Evolutionary conservation across 2,797 vertebrate genomes (phyloP).

Genomic region (Microtus californicus): DNA sequence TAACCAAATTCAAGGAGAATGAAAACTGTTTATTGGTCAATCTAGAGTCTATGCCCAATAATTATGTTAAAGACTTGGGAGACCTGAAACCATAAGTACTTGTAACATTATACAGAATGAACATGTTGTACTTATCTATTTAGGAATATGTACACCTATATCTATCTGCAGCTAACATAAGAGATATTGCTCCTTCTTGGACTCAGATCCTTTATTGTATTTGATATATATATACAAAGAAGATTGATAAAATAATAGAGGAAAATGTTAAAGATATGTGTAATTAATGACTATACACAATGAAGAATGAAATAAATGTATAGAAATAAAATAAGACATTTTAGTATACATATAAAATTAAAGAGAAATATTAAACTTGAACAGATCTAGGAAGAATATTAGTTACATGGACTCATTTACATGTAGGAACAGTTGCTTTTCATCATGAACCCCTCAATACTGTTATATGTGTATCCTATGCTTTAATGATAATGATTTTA

Average conservation of each 20-base stretch:
- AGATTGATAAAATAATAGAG: background rate
- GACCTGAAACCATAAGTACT: background rate
- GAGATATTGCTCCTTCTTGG: background rate
- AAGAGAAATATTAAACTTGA: background rate
- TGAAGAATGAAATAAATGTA: background rate
- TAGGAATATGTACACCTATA: background rate
- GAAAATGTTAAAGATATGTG: background rate
- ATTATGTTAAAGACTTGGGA: background rate
- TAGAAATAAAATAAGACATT: background rate
- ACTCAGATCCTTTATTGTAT: background rate
- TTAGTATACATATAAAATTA: background rate
- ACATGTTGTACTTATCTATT: background rate
- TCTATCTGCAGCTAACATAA: background rate
- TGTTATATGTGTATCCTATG: background rate
- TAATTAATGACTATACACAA: background rate
- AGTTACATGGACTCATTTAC: background rate
- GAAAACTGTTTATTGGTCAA: background rate
- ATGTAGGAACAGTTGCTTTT: background rate
- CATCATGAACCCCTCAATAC: background rate
- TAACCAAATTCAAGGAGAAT: background rate
- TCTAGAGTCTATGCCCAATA: too few species aligned
- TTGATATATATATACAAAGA: background rate
- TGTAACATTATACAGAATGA: background rate
- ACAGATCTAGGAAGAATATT: background rate
- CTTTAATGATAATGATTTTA: background rate